Percentiles rank a stretch among this genome's conserved stretches.
Conservation (phyloP, 92 coral and sea anemone genomes). For the Metridium senile region DNA sequence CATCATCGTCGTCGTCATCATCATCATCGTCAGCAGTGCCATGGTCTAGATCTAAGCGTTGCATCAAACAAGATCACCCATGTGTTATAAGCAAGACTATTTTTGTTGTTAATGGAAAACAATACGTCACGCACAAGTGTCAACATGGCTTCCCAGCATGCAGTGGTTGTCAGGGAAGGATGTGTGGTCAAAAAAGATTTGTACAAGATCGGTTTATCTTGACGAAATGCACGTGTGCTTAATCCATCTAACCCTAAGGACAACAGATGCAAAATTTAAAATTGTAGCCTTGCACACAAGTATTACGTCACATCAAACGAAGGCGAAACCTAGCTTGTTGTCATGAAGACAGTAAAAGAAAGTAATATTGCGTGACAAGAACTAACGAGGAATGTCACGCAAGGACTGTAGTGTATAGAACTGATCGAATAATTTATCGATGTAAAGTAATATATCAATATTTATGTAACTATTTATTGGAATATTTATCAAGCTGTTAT, state of each 20-base stretch:
- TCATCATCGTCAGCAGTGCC: background rate
- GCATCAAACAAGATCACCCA: background rate
- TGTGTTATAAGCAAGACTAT: background rate
- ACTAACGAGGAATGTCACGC: too few relatives aligned
- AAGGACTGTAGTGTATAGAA: too few relatives aligned
- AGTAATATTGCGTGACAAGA: too few relatives aligned
- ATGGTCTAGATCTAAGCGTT: background rate
- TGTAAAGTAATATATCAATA: too few relatives aligned
- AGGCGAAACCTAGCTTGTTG: too few relatives aligned
- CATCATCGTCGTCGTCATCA: background rate
- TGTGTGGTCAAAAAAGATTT: background rate
- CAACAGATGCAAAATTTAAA: too few relatives aligned
- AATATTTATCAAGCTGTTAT: conserved; percentile 4
- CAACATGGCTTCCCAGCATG: background rate
- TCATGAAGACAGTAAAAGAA: too few relatives aligned
- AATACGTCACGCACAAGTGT: background rate
- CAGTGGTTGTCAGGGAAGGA: background rate
- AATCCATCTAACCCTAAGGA: too few relatives aligned
- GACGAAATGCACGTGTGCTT: too few relatives aligned
- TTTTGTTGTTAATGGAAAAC: background rate
- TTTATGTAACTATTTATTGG: background rate
- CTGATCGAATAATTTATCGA: too few relatives aligned
- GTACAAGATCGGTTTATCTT: background rate
- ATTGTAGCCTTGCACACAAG: too few relatives aligned
- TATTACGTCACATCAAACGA: too few relatives aligned